phyloP scores from a whole-genome alignment of 2,113 vertebrate genomes.

The Polypterus senegalus region DNA sequence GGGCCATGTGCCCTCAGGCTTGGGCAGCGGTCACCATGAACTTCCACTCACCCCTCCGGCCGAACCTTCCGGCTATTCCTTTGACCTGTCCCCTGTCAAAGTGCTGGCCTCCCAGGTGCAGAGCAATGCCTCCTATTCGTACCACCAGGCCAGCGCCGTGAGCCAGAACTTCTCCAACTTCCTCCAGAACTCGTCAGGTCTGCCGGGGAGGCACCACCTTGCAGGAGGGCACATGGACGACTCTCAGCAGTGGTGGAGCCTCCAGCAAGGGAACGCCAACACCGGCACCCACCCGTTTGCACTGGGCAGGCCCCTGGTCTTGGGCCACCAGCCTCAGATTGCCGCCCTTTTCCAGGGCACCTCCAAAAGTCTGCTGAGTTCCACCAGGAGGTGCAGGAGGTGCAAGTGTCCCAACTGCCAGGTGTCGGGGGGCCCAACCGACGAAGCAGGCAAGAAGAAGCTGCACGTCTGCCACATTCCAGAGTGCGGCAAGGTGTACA shows the following conservation, averaged over 20 bases:
- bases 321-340: constrained; percentile 65
- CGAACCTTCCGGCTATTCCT: constrained; percentile 58
- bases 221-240: constrained; percentile 48
- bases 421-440: constrained; percentile 25
- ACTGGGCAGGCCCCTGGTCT: constrained; percentile 53
- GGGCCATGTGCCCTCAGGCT: constrained; percentile 42
- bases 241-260: constrained; percentile 67
- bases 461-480: constrained; percentile 71
- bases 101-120: constrained; percentile 50
- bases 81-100: constrained; percentile 67
- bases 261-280: constrained; percentile 47
- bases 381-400: constrained; percentile 61
- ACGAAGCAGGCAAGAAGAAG: constrained; percentile 63
- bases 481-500: constrained; percentile 71
- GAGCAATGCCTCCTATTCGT: constrained; percentile 40
- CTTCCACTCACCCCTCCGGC: constrained; percentile 68
- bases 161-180: constrained; percentile 60
- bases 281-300: constrained; percentile 47
- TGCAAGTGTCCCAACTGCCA: constrained; percentile 76
- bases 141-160: constrained; percentile 51
- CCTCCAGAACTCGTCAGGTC: constrained; percentile 47
- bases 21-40: constrained; percentile 42
- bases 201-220: constrained; percentile 43
- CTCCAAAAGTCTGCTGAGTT: constrained; percentile 59
- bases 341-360: constrained; percentile 61